Evolutionary conservation across 2,888 invertebrate species (phyloP).

Genomic region (Hylaea fasciaria): DNA sequence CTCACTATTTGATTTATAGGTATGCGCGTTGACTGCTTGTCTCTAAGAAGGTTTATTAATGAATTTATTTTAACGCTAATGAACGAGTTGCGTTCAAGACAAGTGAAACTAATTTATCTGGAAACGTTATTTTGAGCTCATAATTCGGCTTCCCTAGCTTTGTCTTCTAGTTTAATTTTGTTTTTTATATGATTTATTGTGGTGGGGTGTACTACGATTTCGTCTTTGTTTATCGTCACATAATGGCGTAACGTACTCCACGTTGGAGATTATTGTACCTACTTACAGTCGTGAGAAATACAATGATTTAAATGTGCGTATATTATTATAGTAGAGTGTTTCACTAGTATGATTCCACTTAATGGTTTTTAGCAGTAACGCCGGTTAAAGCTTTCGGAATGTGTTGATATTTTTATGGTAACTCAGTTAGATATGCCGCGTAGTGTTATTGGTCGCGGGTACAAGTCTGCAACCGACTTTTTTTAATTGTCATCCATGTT

Average conservation of each 20-base stretch:
- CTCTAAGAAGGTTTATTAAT: conserved; percentile 78
- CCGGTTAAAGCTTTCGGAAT: too few species aligned
- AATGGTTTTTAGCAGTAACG: too few species aligned
- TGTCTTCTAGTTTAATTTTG: conserved; percentile 34
- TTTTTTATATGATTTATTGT: conserved; percentile 20
- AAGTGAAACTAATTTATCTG: conserved; percentile 81
- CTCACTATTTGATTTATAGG: conserved; percentile 85
- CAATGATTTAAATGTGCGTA: too few species aligned
- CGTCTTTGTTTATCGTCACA: conserved; percentile 10
- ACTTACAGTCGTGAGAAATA: too few species aligned
- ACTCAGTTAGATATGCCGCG: too few species aligned
- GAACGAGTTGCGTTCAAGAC: conserved; percentile 80
- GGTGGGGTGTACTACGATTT: background rate
- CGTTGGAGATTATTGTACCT: too few species aligned
- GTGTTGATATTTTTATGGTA: too few species aligned
- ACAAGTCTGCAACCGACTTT: too few species aligned
- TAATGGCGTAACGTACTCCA: conserved; percentile 6
- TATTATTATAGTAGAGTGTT: too few species aligned
- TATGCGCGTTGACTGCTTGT: conserved; percentile 79
- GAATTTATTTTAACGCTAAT: conserved; percentile 85
- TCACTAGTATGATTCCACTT: too few species aligned
- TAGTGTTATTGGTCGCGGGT: too few species aligned
- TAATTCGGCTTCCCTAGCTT: conserved; percentile 41
- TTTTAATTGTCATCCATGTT: too few species aligned
- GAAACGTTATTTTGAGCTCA: conserved; percentile 70